Base-by-base conservation (phyloP, 1,140 invertebrate species). In the Paraescarpia echinospica region DNA sequence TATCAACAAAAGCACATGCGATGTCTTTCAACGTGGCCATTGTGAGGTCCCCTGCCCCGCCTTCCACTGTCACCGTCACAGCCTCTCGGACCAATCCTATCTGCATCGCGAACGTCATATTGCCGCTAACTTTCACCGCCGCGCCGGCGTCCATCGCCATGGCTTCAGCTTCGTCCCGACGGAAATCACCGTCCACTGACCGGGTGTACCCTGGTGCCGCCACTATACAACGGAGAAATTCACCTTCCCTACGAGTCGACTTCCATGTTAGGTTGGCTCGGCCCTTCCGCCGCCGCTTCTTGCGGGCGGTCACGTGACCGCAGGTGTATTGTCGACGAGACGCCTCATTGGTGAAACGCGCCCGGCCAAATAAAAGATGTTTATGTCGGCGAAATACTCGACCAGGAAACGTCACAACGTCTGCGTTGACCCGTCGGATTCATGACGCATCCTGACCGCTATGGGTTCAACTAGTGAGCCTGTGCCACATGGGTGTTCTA, bases 1-100 rank as follows among this genome's bases (percentile, higher is more conserved):
- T 97, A 95, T 99, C 98, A 93, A 99, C 98, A 96, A 99, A 99
- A 95, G 98, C 98, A 96, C 98, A 98, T 90, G 98, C 98, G 94
- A 98, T 97, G 94, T 99, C 98, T 96, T 99, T 99, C 93, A 99
- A 97, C 92, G 97, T 97, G 95, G 98, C 98, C 90, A 99, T 97
- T 94, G 98, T 99, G 93, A 99, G 96, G 94, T 97, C 97, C 93
- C 97, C 96, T 34, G 41, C 48, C 33, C 91, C 91, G 59, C 59
- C 59, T 35, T 93, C 93, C 27, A 93, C 33, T 92, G 98, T 98
- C 90, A 98, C 97, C 48, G 97, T 98, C 35, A 98, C 97, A 93
- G 98, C 98, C 97, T 99, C 98, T 94, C 98, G 97, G 93, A 98
- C 97, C 95, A 99, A 97, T 94, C 98, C 99, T 96, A 98, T 98